Conservation (phyloP, 2,888 invertebrate species). For the Ganaspis brasiliensis region DNA sequence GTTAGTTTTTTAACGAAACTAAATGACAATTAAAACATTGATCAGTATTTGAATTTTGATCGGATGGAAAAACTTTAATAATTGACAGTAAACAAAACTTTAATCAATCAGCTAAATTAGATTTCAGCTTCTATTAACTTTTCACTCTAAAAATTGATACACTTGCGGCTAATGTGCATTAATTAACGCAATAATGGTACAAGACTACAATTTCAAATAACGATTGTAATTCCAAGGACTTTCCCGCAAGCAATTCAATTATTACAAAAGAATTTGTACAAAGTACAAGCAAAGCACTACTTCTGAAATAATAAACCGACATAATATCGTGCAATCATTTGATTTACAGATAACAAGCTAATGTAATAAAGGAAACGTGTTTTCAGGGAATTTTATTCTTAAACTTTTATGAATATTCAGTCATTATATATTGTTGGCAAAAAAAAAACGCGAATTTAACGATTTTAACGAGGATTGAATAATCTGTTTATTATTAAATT, state of each 20-base stretch:
- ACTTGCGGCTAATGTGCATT: background rate
- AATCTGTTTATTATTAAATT: no score
- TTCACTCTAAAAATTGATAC: background rate
- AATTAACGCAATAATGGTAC: conserved; percentile 15
- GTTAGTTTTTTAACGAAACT: no score
- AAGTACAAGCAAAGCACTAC: conserved; percentile 20
- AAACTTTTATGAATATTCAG: background rate
- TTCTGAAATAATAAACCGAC: conserved; percentile 33
- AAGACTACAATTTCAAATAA: conserved; percentile 23
- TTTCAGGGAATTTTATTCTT: background rate
- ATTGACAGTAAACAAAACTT: no score
- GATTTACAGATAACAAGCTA: conserved; percentile 22
- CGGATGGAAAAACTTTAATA: no score
- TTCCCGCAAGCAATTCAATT: conserved; percentile 38
- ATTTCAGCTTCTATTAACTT: no score
- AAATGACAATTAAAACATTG: no score
- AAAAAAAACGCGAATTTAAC: no score
- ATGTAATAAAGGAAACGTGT: conserved; percentile 31
- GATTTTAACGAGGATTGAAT: no score
- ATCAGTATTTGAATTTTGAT: no score
- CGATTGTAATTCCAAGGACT: conserved; percentile 34
- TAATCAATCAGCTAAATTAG: no score
- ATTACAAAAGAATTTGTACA: conserved; percentile 40
- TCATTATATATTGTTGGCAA: no score
- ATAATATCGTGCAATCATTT: conserved; percentile 40